A percentile compares a stretch with the other conserved stretches of the same genome.
phyloP scores from a whole-genome alignment of 2,888 invertebrate genomes.

The Drosophila phalerata region DNA sequence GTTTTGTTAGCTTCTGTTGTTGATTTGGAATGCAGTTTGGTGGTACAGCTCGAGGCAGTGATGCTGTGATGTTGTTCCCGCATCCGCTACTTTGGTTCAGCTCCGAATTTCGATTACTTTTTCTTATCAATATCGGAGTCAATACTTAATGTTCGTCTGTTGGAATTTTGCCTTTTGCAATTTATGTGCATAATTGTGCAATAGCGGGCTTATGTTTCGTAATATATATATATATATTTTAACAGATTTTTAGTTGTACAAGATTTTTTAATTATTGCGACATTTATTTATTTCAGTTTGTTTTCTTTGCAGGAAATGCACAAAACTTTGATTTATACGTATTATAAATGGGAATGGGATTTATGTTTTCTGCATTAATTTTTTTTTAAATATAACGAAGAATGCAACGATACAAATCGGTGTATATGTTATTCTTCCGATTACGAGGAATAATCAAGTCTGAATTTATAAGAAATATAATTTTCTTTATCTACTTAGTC shows the following conservation, averaged over 20 bases:
- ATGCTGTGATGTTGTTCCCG: slow-evolving; percentile 42
- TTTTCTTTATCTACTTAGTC: too few species aligned
- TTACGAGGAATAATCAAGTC: too few species aligned
- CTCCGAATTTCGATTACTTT: slow-evolving; percentile 71
- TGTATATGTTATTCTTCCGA: too few species aligned
- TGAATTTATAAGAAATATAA: too few species aligned
- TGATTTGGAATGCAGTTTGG: slow-evolving; percentile 79
- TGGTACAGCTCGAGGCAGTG: slow-evolving; percentile 62
- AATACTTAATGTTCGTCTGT: slow-evolving; percentile 36
- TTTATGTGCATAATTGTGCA: slow-evolving; percentile 18
- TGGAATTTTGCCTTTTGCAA: slow-evolving; percentile 20
- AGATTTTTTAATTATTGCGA: not conserved
- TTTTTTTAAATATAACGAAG: too few species aligned
- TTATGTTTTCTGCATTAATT: too few species aligned
- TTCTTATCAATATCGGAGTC: slow-evolving; percentile 30
- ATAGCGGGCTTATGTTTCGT: not conserved
- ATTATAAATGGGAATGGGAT: too few species aligned
- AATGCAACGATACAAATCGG: too few species aligned
- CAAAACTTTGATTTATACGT: too few species aligned
- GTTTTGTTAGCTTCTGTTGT: slow-evolving; percentile 82
- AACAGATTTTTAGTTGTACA: not conserved
- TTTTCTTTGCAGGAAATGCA: too few species aligned
- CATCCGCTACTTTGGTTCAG: slow-evolving; percentile 55
- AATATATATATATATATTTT: not conserved
- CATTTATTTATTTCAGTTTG: not conserved